A percentile compares a stretch with the other conserved stretches of the same genome.
Conservation (phyloP, 2,113 vertebrate species). For the Cathartes aura region DNA sequence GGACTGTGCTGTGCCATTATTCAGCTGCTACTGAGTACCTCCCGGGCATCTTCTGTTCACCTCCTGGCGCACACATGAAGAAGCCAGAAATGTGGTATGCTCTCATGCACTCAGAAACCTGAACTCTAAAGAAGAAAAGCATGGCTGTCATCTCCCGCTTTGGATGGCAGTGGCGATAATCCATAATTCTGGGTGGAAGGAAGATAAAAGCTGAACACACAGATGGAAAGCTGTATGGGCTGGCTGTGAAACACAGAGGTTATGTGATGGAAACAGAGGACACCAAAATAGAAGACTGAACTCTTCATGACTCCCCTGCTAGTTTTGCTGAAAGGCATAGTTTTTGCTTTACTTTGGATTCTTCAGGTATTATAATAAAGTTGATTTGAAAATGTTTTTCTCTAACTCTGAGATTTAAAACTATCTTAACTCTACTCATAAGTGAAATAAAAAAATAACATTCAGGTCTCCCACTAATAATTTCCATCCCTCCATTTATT, state of each 20-base stretch:
- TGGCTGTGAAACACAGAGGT: background rate
- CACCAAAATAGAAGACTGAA: background rate
- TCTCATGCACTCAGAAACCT: background rate
- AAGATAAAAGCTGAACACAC: background rate
- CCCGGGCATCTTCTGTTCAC: background rate
- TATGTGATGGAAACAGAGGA: background rate
- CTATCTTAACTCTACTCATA: background rate
- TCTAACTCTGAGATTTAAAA: background rate
- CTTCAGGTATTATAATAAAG: background rate
- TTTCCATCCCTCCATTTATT: conserved; percentile 36
- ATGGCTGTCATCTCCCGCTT: background rate
- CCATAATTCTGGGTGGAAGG: background rate
- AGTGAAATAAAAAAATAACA: background rate
- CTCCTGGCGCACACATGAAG: background rate
- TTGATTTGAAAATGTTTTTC: background rate
- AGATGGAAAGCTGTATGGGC: background rate
- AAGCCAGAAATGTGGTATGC: background rate
- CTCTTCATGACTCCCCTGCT: background rate
- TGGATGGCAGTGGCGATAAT: background rate
- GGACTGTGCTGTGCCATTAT: background rate
- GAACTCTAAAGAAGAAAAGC: background rate
- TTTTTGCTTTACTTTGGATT: background rate
- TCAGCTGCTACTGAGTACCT: background rate
- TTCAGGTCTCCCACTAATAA: background rate
- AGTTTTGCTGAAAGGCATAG: background rate